phyloP scores from a whole-genome alignment of 2,888 invertebrate genomes.

The Aleiodes testaceus region DNA sequence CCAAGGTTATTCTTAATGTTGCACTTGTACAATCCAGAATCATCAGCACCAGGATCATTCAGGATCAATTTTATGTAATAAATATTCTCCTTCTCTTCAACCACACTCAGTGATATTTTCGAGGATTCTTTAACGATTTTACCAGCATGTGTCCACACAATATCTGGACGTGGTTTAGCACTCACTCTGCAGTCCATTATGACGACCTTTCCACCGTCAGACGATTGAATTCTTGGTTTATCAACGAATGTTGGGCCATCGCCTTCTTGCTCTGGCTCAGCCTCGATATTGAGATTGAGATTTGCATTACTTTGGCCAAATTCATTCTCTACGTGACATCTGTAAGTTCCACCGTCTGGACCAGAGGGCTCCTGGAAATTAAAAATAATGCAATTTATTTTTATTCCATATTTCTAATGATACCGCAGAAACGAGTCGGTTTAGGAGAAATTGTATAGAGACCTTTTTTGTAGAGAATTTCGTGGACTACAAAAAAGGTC shows the following conservation, averaged over 20 bases:
- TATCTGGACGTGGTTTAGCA: slow-evolving; percentile 87
- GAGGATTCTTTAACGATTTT: slow-evolving; percentile 85
- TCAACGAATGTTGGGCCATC: slow-evolving; percentile 96
- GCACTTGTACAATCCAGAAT: slow-evolving; percentile 98
- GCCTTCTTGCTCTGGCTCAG: slow-evolving; percentile 94
- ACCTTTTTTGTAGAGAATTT: no score
- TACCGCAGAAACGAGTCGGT: not conserved
- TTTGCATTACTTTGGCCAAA: slow-evolving; percentile 98
- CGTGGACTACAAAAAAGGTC: no score
- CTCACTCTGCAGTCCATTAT: slow-evolving; percentile 91
- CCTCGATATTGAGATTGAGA: slow-evolving; percentile 96
- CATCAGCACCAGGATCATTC: slow-evolving; percentile 92
- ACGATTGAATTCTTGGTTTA: slow-evolving; percentile 90
- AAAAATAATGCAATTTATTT: slow-evolving; percentile 37
- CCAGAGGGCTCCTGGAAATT: slow-evolving; percentile 82
- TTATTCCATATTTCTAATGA: no score
- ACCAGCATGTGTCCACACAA: slow-evolving; percentile 89
- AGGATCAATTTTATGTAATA: slow-evolving; percentile 91
- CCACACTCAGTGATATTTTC: slow-evolving; percentile 85
- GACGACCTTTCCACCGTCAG: slow-evolving; percentile 86
- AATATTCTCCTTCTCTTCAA: slow-evolving; percentile 82
- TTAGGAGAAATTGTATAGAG: no score
- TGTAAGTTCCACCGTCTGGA: slow-evolving; percentile 89
- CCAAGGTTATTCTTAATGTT: slow-evolving; percentile 97
- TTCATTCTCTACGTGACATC: slow-evolving; percentile 96